Evolutionary conservation across 2,888 invertebrate species (phyloP).

Genomic region (Drosophila subquinaria): DNA sequence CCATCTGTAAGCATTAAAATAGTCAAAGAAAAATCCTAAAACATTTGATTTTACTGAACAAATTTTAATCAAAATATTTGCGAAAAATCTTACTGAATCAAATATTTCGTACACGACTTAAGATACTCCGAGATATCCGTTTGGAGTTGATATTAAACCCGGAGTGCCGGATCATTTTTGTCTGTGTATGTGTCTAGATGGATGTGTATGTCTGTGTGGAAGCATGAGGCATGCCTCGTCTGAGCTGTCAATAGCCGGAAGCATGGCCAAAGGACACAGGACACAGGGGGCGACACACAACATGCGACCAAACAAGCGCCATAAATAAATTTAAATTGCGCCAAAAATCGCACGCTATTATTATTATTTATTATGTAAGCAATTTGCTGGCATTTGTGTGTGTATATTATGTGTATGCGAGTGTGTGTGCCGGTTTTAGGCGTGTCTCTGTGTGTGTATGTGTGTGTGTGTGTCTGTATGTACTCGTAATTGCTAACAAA

Average conservation of each 20-base stretch:
- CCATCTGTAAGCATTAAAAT: too few relatives aligned
- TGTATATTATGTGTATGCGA: neutral
- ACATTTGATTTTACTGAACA: too few relatives aligned
- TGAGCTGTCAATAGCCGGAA: slow-evolving; percentile 39
- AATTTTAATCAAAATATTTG: too few relatives aligned
- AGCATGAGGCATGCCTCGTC: slow-evolving; percentile 32
- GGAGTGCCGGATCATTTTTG: too few relatives aligned
- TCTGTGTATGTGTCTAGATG: neutral
- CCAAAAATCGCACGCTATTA: slow-evolving; percentile 80
- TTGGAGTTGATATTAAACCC: too few relatives aligned
- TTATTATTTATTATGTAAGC: slow-evolving; percentile 81
- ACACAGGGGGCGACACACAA: slow-evolving; percentile 8
- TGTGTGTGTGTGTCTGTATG: slow-evolving; percentile 6
- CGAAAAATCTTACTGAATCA: too few relatives aligned
- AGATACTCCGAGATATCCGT: too few relatives aligned
- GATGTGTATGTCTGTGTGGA: neutral
- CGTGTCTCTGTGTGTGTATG: slow-evolving; percentile 15
- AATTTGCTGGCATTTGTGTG: slow-evolving; percentile 67
- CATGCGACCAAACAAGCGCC: slow-evolving; percentile 54
- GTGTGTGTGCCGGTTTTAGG: slow-evolving; percentile 6
- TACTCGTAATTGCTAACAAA: slow-evolving; percentile 9
- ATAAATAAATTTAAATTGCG: slow-evolving; percentile 81
- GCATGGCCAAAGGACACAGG: slow-evolving; percentile 20
- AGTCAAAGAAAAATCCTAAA: too few relatives aligned
- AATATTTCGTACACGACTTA: too few relatives aligned